Evolutionary conservation across 2,888 invertebrate species (phyloP).

Genomic region (Pheosia gnoma): DNA sequence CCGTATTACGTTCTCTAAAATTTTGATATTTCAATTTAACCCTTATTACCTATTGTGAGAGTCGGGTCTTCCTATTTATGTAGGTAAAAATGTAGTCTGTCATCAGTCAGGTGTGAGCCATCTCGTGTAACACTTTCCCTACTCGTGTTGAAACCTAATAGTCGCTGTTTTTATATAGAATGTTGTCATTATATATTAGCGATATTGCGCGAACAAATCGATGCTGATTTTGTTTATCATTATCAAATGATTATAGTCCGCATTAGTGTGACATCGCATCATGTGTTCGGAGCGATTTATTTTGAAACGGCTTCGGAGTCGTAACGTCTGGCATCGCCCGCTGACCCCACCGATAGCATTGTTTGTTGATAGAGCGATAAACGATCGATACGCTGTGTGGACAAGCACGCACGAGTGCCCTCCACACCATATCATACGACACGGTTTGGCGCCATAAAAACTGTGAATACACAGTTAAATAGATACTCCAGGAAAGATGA

Average conservation of each 20-base stretch:
- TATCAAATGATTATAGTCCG: slow-evolving; percentile 28
- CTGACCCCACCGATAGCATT: slow-evolving; percentile 59
- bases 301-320: slow-evolving; percentile 28
- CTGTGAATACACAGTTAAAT: slow-evolving; percentile 4
- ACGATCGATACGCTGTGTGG: slow-evolving; percentile 42
- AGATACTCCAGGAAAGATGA: not conserved
- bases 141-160: slow-evolving; percentile 33
- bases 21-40: slow-evolving; percentile 30
- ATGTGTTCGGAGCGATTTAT: slow-evolving; percentile 17
- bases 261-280: slow-evolving; percentile 32
- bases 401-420: slow-evolving; percentile 30
- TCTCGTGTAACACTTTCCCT: slow-evolving; percentile 49
- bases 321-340: slow-evolving; percentile 37
- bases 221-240: not conserved
- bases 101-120: slow-evolving; percentile 42
- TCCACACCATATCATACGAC: not conserved
- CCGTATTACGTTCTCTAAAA: slow-evolving; percentile 27
- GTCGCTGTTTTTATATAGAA: slow-evolving; percentile 28
- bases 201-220: slow-evolving; percentile 8
- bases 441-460: slow-evolving; percentile 5
- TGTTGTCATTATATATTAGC: slow-evolving; percentile 38
- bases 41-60: slow-evolving; percentile 38
- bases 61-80: slow-evolving; percentile 29
- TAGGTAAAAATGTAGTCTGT: slow-evolving; percentile 38
- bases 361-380: slow-evolving; percentile 62